Conservation (phyloP, 2,888 invertebrate genomes). For the Epistrophe eligans region DNA sequence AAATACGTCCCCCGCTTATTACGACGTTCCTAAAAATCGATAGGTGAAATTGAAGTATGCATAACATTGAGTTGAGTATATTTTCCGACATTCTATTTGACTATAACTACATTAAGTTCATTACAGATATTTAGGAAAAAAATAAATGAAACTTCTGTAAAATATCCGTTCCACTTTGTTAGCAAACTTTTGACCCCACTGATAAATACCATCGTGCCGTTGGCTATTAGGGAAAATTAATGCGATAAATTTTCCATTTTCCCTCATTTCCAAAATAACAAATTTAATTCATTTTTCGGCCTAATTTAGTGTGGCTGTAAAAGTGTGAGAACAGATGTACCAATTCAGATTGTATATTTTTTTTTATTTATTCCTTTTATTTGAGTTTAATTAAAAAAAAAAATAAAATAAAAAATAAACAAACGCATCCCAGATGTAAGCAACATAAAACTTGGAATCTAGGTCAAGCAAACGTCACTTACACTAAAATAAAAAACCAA, state of each 20-base stretch:
- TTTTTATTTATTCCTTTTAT: neutral
- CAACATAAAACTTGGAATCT: slow-evolving; percentile 61
- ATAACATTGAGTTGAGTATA: too few relatives aligned
- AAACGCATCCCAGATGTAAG: slow-evolving; percentile 68
- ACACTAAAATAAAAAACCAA: neutral
- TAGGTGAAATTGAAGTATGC: too few relatives aligned
- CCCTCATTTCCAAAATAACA: slow-evolving; percentile 19
- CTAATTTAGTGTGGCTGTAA: slow-evolving; percentile 55
- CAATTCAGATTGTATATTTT: neutral
- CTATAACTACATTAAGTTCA: neutral
- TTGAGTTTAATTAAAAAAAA: slow-evolving; percentile 26
- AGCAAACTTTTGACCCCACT: slow-evolving; percentile 16
- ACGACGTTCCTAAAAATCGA: too few relatives aligned
- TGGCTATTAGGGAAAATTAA: slow-evolving; percentile 56
- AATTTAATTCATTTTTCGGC: slow-evolving; percentile 45
- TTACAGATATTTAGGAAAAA: neutral
- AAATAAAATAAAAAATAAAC: slow-evolving; percentile 20
- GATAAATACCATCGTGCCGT: slow-evolving; percentile 31
- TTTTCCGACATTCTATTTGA: too few relatives aligned
- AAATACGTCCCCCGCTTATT: too few relatives aligned
- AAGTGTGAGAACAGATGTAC: slow-evolving; percentile 69
- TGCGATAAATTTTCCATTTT: slow-evolving; percentile 45
- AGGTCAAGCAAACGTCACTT: slow-evolving; percentile 66
- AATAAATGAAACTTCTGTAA: neutral
- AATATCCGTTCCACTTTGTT: neutral